Conservation (phyloP, 2,113 vertebrate species). For the Alectura lathami region DNA sequence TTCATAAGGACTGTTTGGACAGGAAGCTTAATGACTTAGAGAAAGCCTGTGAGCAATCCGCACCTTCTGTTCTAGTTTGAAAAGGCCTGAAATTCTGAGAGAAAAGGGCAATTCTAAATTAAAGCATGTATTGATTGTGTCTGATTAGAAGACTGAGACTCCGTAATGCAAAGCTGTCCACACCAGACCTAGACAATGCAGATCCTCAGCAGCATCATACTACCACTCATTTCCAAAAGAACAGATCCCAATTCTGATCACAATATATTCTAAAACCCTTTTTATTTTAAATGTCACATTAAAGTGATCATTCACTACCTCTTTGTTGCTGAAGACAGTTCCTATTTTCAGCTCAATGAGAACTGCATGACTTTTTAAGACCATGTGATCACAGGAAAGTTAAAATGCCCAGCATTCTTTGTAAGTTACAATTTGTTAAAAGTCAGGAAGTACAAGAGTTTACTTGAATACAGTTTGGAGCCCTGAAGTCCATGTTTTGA, state of each 20-base stretch:
- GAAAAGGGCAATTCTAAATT: conserved; percentile 33
- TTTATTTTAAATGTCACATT: neutral
- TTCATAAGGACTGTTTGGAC: neutral
- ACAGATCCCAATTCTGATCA: neutral
- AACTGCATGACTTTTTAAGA: neutral
- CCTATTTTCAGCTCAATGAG: neutral
- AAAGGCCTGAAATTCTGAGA: conserved; percentile 11
- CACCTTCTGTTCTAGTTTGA: conserved; percentile 18
- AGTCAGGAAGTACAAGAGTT: neutral
- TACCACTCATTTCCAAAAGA: neutral
- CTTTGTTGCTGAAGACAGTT: neutral
- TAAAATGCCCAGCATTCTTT: neutral
- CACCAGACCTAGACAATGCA: neutral
- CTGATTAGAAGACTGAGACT: conserved; percentile 6
- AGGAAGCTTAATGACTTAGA: conserved; percentile 44
- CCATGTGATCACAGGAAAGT: neutral
- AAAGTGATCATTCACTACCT: neutral
- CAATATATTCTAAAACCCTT: neutral
- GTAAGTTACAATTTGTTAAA: neutral
- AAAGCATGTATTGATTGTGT: conserved; percentile 1
- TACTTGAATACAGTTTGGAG: neutral
- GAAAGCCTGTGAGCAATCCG: conserved; percentile 35
- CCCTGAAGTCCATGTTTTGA: neutral
- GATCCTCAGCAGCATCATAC: neutral
- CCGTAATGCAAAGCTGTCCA: neutral